A percentile compares a stretch with the other conserved stretches of the same genome.
phyloP scores from a whole-genome alignment of 2,888 invertebrate genomes.

The Shargacucullia verbasci region DNA sequence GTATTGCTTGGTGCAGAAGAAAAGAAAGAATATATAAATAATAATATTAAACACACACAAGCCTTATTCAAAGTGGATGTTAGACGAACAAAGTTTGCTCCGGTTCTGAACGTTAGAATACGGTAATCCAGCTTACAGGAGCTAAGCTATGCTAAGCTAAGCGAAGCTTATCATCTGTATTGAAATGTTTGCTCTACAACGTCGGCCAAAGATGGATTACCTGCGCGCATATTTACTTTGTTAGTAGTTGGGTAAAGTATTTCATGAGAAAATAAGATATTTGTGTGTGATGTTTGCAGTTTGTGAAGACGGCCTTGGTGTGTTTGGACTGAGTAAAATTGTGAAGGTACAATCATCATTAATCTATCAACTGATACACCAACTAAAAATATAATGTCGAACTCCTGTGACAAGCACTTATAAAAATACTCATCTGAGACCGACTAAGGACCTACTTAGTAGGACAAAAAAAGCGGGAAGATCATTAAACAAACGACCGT shows the following conservation, averaged over 20 bases:
- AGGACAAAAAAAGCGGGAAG: too few relatives aligned
- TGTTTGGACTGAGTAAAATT: too few relatives aligned
- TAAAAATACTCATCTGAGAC: too few relatives aligned
- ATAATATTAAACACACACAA: background rate
- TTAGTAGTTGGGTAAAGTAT: slow-evolving; percentile 24
- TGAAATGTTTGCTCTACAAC: slow-evolving; percentile 50
- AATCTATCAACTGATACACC: too few relatives aligned
- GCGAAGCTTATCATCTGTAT: slow-evolving; percentile 29
- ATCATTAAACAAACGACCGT: too few relatives aligned
- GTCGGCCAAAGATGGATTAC: slow-evolving; percentile 54
- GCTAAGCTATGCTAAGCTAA: slow-evolving; percentile 33
- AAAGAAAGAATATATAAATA: too few relatives aligned
- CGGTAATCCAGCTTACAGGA: slow-evolving; percentile 48
- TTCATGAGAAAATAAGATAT: slow-evolving; percentile 23
- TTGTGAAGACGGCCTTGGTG: slow-evolving; percentile 7
- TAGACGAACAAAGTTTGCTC: slow-evolving; percentile 45
- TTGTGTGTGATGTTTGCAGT: slow-evolving; percentile 9
- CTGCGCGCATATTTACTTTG: slow-evolving; percentile 39
- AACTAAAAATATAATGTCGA: too few relatives aligned
- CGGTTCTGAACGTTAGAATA: slow-evolving; percentile 15
- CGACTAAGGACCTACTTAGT: too few relatives aligned
- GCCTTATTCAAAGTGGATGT: slow-evolving; percentile 28
- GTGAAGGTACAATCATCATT: too few relatives aligned
- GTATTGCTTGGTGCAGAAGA: too few relatives aligned
- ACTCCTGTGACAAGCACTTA: too few relatives aligned